phyloP scores from a whole-genome alignment of 2,888 invertebrate species.

The Sinhomidia bicolor region DNA sequence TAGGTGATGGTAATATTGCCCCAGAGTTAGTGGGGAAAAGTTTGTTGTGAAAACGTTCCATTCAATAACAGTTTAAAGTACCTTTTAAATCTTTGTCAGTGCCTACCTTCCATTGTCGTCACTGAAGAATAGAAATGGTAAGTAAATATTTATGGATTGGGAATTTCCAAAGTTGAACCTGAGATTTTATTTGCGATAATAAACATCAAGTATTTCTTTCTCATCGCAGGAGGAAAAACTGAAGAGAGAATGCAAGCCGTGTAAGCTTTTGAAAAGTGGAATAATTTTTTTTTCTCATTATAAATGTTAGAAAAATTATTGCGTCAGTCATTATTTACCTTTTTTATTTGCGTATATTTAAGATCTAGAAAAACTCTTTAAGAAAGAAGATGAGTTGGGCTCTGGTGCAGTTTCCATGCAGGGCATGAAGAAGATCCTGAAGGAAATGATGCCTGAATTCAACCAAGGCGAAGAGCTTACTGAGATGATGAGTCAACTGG shows the following conservation, averaged over 20 bases:
- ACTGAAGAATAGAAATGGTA: constrained; percentile 31
- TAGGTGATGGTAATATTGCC: constrained; percentile 43
- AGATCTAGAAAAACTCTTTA: constrained; percentile 76
- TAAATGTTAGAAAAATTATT: too few species aligned
- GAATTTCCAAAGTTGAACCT: too few species aligned
- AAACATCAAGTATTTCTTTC: too few species aligned
- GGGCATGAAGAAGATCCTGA: constrained; percentile 71
- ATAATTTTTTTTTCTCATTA: too few species aligned
- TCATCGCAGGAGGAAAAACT: constrained; percentile 75
- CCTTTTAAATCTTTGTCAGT: background rate
- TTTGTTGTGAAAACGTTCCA: background rate
- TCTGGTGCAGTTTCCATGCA: constrained; percentile 64
- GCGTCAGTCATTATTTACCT: too few species aligned
- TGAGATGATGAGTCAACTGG: constrained; percentile 65
- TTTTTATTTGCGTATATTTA: background rate
- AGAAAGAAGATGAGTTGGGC: constrained; percentile 65
- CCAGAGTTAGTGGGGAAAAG: constrained; percentile 26
- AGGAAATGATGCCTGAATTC: constrained; percentile 73
- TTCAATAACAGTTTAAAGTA: background rate
- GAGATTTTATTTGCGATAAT: too few species aligned
- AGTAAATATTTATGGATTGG: background rate
- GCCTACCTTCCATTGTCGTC: background rate
- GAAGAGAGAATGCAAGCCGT: constrained; percentile 74
- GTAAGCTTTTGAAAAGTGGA: constrained; percentile 62
- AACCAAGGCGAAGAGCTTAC: constrained; percentile 63